Percentiles rank a stretch among this genome's conserved stretches.
Evolutionary conservation across 2,113 vertebrate species (phyloP).

Genomic region (Pavo muticus): DNA sequence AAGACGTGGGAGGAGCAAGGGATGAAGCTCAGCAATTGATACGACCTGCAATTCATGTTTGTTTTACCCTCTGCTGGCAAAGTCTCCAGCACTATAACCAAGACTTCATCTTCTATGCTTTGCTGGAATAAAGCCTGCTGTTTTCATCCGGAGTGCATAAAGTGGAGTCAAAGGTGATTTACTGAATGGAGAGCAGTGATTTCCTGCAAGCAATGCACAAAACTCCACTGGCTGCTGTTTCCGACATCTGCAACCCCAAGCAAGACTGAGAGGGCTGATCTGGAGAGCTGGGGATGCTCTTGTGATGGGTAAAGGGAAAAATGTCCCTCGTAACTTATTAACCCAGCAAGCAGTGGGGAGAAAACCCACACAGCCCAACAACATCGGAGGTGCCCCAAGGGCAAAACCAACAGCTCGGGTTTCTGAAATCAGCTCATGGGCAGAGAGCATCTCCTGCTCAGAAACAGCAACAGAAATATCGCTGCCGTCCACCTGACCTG

Average conservation of each 20-base stretch:
- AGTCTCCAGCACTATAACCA: not conserved
- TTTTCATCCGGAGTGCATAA: not conserved
- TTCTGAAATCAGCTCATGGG: not conserved
- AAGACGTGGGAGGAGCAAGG: not conserved
- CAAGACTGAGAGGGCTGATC: fast-evolving
- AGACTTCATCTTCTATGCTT: not conserved
- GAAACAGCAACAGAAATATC: not conserved
- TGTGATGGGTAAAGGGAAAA: not conserved
- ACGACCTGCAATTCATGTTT: not conserved
- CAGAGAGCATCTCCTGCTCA: not conserved
- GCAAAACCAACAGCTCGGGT: not conserved
- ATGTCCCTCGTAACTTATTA: not conserved
- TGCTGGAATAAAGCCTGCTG: not conserved
- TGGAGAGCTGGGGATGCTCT: not conserved
- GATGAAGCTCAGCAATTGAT: not conserved
- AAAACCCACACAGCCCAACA: not conserved
- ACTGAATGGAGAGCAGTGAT: not conserved
- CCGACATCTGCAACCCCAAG: not conserved
- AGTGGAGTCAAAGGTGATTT: not conserved
- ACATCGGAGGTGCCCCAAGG: not conserved
- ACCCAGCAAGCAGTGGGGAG: not conserved
- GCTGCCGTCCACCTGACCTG: not conserved
- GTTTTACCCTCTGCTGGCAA: not conserved
- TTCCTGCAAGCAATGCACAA: not conserved
- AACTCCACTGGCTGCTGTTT: not conserved